Evolutionary conservation across 2,888 invertebrate genomes (phyloP), one percentile per base, ranked within the genome.

Genomic region (Elegia similella): DNA sequence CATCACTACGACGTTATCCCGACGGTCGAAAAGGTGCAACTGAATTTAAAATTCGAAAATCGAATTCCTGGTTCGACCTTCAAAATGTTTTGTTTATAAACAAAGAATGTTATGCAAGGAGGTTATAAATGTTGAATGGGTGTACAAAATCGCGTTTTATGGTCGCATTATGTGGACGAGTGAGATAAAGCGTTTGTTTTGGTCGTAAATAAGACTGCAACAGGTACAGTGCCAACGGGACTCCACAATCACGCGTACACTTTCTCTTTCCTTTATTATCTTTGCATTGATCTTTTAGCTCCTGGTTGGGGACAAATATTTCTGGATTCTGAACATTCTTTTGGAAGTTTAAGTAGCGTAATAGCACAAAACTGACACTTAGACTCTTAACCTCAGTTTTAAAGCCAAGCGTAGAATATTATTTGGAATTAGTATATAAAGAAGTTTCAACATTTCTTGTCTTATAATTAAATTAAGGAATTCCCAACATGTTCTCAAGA

Each of bases 171-270:
- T 86, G 81, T 88, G 86, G 84, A 80, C 82, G 82, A 77, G 75
- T 73, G 86, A 90, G 90, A 90, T 90, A 89, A 89, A 89, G 86
- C 88, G 89, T 79, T 88, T 91, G 91, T 91, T 91, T 88, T 88
- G 88, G 82, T 88, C 91, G 86, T 90, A 91, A 91, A 91, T 91
- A 89, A 88, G 85, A 79, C 86, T 84, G 90, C 91, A 91, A 91
- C 91, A 90, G 91, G 91, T 91, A 91, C 78, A 69, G 75, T 83
- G 86, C 81, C 80, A 86, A 83, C 86, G 84, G 86, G 86, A 85
- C 80, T 85, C 82, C 76, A 79, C 82, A 83, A 83, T 86, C 86
- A 88, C 85, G 87, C 78, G 80, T 80, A 77, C 77, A 82, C 89
- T 89, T 85, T 90, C 89, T 79, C 86, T 89, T 87, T 88, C 80